Evolutionary conservation across 2,888 invertebrate species (phyloP).

Genomic region (Subacronicta megacephala): DNA sequence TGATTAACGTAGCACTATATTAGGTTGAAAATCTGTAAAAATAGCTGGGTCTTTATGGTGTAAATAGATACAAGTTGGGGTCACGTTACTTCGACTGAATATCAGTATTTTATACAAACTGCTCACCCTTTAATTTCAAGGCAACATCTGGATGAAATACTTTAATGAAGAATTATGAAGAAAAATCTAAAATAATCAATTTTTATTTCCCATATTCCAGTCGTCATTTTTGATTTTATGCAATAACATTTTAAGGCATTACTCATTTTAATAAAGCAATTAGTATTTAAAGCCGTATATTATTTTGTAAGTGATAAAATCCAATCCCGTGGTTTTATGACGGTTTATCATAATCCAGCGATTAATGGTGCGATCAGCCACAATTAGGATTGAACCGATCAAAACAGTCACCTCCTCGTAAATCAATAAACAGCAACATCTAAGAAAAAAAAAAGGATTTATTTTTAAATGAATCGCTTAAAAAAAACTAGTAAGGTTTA

Average conservation of each 20-base stretch:
- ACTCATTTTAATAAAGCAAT: slow-evolving; percentile 11
- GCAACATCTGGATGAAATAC: too few species aligned
- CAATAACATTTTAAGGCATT: slow-evolving; percentile 1
- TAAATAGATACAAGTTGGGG: too few species aligned
- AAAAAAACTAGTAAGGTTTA: too few species aligned
- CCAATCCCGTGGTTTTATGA: slow-evolving; percentile 40
- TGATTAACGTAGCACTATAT: too few species aligned
- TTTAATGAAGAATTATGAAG: too few species aligned
- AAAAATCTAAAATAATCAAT: too few species aligned
- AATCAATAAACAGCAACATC: slow-evolving; percentile 35
- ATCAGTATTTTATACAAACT: too few species aligned
- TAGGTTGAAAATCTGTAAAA: too few species aligned
- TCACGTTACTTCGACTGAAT: too few species aligned
- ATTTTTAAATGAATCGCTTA: slow-evolving; percentile 4
- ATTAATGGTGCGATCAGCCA: slow-evolving; percentile 37
- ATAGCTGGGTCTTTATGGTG: too few species aligned
- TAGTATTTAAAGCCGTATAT: slow-evolving; percentile 16
- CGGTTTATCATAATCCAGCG: slow-evolving; percentile 49
- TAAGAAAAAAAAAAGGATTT: slow-evolving; percentile 12
- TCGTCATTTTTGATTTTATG: neutral
- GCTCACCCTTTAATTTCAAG: too few species aligned
- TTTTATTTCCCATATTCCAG: neutral
- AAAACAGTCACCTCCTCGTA: slow-evolving; percentile 37
- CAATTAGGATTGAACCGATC: slow-evolving; percentile 44
- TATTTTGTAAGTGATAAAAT: slow-evolving; percentile 8